phyloP scores from a whole-genome alignment of 2,797 vertebrate genomes.

The Pogonophryne albipinna region DNA sequence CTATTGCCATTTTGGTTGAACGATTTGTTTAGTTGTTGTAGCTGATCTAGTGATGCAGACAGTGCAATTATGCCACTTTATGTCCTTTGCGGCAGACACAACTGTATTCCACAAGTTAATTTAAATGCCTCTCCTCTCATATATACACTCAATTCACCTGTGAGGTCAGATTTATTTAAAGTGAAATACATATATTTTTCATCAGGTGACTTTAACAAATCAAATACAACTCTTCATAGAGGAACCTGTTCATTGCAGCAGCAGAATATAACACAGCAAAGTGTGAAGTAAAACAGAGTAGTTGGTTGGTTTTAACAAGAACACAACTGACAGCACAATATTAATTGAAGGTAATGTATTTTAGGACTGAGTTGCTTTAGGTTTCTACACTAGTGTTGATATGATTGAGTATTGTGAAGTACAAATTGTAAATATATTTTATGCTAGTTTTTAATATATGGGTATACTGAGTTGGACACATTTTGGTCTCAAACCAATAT shows the following conservation, averaged over 20 bases:
- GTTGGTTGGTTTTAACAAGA: not conserved
- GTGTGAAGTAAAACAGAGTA: not conserved
- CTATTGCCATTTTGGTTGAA: not conserved
- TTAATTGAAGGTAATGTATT: not conserved
- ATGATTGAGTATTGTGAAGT: not conserved
- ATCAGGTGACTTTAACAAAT: not conserved
- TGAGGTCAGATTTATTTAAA: rapidly evolving
- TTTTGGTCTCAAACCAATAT: not conserved
- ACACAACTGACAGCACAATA: not conserved
- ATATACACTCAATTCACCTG: rapidly evolving
- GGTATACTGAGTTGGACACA: not conserved
- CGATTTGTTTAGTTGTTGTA: not conserved
- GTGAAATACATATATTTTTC: not conserved
- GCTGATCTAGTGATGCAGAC: slow-evolving; percentile 20
- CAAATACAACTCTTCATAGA: slow-evolving; percentile 7
- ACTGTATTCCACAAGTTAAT: not conserved
- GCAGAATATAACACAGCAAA: not conserved
- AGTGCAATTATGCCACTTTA: slow-evolving; percentile 6
- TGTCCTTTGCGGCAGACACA: slow-evolving; percentile 36
- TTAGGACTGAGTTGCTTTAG: not conserved
- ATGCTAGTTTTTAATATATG: not conserved
- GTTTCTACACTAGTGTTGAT: not conserved
- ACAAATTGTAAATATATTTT: not conserved
- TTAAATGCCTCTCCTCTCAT: rapidly evolving
- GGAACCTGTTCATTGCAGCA: not conserved